Conservation (phyloP, 2,797 vertebrate genomes). For the Fundulus diaphanus region DNA sequence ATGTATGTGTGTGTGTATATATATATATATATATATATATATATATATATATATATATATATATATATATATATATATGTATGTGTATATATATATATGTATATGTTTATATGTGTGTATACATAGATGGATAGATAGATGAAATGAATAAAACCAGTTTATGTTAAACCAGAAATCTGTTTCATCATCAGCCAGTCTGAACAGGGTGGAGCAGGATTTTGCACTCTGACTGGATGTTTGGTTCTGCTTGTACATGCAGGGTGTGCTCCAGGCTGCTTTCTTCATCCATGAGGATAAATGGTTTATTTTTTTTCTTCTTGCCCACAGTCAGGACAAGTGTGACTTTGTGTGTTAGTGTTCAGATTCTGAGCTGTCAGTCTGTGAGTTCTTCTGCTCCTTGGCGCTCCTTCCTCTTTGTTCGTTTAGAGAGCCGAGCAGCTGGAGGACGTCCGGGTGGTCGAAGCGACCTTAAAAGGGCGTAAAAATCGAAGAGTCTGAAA, state of each 20-base stretch:
- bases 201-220: not conserved
- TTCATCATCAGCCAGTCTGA: not conserved
- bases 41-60: too few relatives aligned
- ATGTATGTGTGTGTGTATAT: too few relatives aligned
- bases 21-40: too few relatives aligned
- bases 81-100: too few relatives aligned
- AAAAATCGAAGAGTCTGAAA: not conserved
- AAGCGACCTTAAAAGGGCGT: constrained; percentile 87
- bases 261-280: not conserved
- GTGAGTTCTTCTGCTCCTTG: constrained; percentile 16
- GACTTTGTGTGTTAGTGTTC: constrained; percentile 14
- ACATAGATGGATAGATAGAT: too few relatives aligned
- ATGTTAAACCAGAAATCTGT: not conserved
- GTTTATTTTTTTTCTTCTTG: not conserved
- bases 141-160: too few relatives aligned
- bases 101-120: too few relatives aligned
- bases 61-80: too few relatives aligned
- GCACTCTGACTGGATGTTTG: not conserved
- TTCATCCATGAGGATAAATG: not conserved
- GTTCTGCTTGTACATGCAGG: not conserved
- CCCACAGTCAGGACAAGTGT: constrained; percentile 43
- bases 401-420: constrained; percentile 79
- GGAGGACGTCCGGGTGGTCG: constrained; percentile 89
- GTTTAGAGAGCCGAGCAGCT: constrained; percentile 87
- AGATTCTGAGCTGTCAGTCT: constrained; percentile 5